Evolutionary conservation across 2,113 vertebrate genomes (phyloP), one percentile per base, ranked within the genome.

Genomic region (Pteropus alecto): DNA sequence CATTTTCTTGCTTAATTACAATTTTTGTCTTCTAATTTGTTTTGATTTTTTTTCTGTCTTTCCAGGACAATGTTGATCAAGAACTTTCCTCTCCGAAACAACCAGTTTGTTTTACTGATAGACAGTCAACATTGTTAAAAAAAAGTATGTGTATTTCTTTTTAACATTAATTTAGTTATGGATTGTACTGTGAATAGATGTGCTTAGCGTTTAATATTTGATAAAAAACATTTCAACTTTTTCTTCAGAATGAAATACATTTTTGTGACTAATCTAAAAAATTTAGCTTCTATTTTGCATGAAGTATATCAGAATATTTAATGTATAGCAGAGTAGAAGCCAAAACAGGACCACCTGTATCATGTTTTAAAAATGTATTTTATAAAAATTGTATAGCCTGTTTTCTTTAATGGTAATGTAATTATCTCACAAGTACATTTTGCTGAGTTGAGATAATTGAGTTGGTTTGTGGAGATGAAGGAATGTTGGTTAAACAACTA

Each of bases 81-180:
- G 99, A 98, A 94, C 87, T 15, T 87, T 98, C 98, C 0, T 98
- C 98, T 97, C 97, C 98, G 94, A 99, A 99, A 93, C 98, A 98
- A 93, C 81, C 98, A 60, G 97, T 93, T 90, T 84, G 98, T 96
- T 98, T 99, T 98, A 95, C 98, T 95, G 98, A 99, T 71, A 98
- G 98, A 97, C 98, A 99, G 8, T 96, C 98, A 81, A 97, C 97
- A 28, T 97, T 98, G 74, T 93, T 99, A 77, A 99, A 99, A 98
- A 99, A 99, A 99, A 99, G 99, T 99, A 99, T 98, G 98, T 98
- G 91, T 97, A 74, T 97, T 85, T 54, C 95, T 96, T 92, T 91
- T 96, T 95, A 95, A 65, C 84, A 22, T 89, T 96, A 94, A 87
- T 56, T 96, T 97, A 51, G 30, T 84, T 96, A 48, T 94, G 61